Base-by-base conservation (phyloP, 2,888 invertebrate species). In the Agonopterix heracliana region DNA sequence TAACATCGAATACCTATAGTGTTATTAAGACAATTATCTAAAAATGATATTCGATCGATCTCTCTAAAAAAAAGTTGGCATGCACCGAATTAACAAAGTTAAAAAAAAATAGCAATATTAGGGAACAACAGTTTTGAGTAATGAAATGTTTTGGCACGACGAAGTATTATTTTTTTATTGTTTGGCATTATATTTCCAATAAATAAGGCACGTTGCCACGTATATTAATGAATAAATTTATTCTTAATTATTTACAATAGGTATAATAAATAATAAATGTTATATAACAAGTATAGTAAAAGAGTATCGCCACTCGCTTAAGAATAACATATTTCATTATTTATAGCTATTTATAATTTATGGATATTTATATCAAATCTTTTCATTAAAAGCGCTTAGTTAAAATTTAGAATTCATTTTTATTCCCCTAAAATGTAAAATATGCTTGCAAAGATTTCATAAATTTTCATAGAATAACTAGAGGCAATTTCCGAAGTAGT, bases 151-250 rank as follows among this genome's bases (percentile, higher is more conserved):
- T 38, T 38, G 38, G 38, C 38, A 38, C 38, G n/a, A n/a, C 4
- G n/a, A 38, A 3, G n/a, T 38, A 1, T 38, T 38, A 35, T 35
- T n/a, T 26, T 26, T 38, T 46, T 60, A 59, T 57, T 49, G 46
- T 78, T 80, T 80, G 79, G 38, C 38, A n/a, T 26, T 38, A 38
- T 38, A 38, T 38, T 54, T 65, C 54, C 55, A 61, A 70, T 73
- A 76, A 63, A 69, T 82, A 82, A 82, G 83, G 83, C 83, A 83
- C 82, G 61, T 71, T 55, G 78, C 83, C 79, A 68, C 61, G 59
- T 55, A 53, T 57, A 46, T 57, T 60, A 60, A 45, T 54, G 56
- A 53, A 50, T 44, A 49, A 52, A 44, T 53, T 49, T 60, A 56
- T 57, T 10, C 13, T 14, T 48, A 34, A 44, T 50, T 50, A 45